phyloP scores from a whole-genome alignment of 2,113 vertebrate genomes.

The Leptobrachium leishanense region DNA sequence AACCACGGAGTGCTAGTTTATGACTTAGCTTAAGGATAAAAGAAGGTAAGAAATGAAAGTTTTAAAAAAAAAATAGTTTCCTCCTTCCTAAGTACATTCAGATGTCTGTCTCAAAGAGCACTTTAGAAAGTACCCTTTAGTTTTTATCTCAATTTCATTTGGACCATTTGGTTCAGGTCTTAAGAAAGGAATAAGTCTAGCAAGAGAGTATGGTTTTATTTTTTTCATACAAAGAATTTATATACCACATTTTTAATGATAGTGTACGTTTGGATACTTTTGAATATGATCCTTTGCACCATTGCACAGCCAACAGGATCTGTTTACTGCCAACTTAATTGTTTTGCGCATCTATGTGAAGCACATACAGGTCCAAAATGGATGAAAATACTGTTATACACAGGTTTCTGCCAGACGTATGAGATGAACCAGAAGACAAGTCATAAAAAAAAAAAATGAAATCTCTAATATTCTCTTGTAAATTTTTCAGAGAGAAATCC shows the following conservation, averaged over 20 bases:
- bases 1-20: conserved; percentile 82
- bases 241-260: conserved; percentile 22
- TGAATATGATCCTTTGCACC: conserved; percentile 24
- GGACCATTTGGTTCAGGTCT: conserved; percentile 52
- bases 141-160: conserved; percentile 57
- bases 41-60: conserved; percentile 76
- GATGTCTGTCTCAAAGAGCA: conserved; percentile 63
- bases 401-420: conserved; percentile 26
- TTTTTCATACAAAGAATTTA: conserved; percentile 16
- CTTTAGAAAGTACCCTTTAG: conserved; percentile 51
- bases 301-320: conserved; percentile 22
- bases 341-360: conserved; percentile 13
- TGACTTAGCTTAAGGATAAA: conserved; percentile 80
- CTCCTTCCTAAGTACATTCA: conserved; percentile 74
- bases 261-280: conserved; percentile 34
- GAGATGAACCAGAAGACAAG: conserved; percentile 32
- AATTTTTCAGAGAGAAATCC: conserved; percentile 21
- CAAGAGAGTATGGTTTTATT: conserved; percentile 30
- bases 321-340: conserved; percentile 27
- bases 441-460: conserved; percentile 25
- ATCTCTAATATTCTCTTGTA: conserved; percentile 29
- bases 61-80: conserved; percentile 58
- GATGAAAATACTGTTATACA: neutral
- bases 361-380: conserved; percentile 26
- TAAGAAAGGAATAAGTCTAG: conserved; percentile 41